Evolutionary conservation across 2,113 vertebrate species (phyloP).

Genomic region (Pelvicachromis taeniatus): DNA sequence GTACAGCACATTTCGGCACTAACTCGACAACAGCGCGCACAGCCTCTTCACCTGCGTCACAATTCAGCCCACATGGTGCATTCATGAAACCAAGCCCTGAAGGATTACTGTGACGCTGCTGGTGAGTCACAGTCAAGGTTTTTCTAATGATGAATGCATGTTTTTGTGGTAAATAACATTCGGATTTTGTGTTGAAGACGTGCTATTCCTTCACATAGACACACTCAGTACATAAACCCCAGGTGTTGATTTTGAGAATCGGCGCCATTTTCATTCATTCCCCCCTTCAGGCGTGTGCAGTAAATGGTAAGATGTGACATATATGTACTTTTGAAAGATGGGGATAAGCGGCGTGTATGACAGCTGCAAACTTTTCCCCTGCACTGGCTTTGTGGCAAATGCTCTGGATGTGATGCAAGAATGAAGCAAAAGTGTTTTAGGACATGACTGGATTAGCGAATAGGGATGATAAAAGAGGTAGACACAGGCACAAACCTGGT

Average conservation of each 20-base stretch:
- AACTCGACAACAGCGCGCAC: neutral
- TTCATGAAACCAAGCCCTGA: slow-evolving; percentile 22
- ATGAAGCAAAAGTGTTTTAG: slow-evolving; percentile 53
- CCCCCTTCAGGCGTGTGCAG: neutral
- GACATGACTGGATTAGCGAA: slow-evolving; percentile 56
- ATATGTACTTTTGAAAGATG: slow-evolving; percentile 30
- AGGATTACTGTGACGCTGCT: slow-evolving; percentile 30
- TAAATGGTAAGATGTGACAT: slow-evolving; percentile 33
- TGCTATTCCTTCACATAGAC: slow-evolving; percentile 21
- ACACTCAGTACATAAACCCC: neutral
- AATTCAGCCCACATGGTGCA: slow-evolving; percentile 42
- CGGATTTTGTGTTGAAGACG: neutral
- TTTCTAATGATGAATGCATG: neutral
- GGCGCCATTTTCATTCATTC: neutral
- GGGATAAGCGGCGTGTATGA: slow-evolving; percentile 28
- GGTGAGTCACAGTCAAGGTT: slow-evolving; percentile 52
- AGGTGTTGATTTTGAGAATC: neutral
- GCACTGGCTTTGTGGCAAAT: slow-evolving; percentile 31
- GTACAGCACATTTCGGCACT: neutral
- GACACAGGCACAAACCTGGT: slow-evolving; percentile 85
- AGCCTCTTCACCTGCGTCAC: slow-evolving; percentile 57
- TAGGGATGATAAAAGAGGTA: slow-evolving; percentile 62
- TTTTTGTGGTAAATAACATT: slow-evolving; percentile 6
- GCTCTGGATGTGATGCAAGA: slow-evolving; percentile 60
- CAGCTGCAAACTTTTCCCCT: slow-evolving; percentile 27